Evolutionary conservation across 2,113 vertebrate species (phyloP).

Genomic region (Aspiorhynchus laticeps): DNA sequence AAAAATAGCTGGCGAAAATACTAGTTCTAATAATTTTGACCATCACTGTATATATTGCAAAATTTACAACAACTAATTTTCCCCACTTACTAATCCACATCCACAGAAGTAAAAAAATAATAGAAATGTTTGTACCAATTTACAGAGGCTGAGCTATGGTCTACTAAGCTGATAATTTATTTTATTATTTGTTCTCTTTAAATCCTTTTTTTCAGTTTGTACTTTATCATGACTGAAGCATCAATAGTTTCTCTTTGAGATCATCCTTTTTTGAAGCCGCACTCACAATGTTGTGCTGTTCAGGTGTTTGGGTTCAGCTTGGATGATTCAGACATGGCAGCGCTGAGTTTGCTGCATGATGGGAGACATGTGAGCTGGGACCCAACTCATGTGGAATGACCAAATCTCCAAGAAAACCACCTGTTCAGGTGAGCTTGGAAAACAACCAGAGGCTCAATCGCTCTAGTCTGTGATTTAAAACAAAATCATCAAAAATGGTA

Average conservation of each 20-base stretch:
- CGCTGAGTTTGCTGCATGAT: conserved; percentile 79
- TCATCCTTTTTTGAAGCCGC: conserved; percentile 26
- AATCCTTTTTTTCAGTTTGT: not conserved
- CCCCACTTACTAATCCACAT: too few relatives aligned
- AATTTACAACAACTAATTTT: not conserved
- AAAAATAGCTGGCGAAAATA: too few relatives aligned
- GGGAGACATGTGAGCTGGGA: conserved; percentile 83
- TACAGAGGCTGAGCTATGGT: not conserved
- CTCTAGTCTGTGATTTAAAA: not conserved
- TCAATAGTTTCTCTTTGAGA: not conserved
- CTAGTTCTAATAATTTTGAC: too few relatives aligned
- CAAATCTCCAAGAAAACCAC: conserved; percentile 6
- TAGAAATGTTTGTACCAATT: not conserved
- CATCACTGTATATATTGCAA: too few relatives aligned
- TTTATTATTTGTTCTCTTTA: not conserved
- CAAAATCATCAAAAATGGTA: not conserved
- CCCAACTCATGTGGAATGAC: conserved; percentile 74
- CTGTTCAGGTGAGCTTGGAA: conserved; percentile 35
- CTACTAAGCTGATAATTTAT: not conserved
- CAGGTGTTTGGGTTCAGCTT: conserved; percentile 80
- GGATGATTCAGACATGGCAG: conserved; percentile 73
- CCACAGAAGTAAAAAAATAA: not conserved
- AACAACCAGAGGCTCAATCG: not conserved
- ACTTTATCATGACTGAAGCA: not conserved
- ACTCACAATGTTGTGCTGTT: conserved; percentile 13